Evolutionary conservation across 2,797 vertebrate genomes (phyloP).

Genomic region (Vultur gryphus): DNA sequence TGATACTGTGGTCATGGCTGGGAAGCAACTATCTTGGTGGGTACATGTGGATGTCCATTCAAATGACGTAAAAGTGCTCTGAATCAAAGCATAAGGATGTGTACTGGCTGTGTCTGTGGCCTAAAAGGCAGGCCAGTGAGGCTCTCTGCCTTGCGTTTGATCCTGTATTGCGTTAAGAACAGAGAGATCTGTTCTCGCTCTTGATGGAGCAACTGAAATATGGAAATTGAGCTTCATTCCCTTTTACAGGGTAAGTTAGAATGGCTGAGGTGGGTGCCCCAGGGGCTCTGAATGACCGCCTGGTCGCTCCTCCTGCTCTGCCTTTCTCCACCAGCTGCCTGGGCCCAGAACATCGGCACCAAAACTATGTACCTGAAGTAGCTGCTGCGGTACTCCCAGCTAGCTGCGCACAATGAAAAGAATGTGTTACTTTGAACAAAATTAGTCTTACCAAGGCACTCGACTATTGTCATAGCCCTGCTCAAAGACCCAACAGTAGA

Average conservation of each 20-base stretch:
- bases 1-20: not conserved
- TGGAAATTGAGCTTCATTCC: not conserved
- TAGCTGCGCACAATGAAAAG: not conserved
- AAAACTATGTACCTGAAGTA: fast-evolving
- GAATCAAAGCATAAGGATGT: not conserved
- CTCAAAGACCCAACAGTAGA: not conserved
- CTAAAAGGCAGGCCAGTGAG: not conserved
- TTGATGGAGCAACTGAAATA: not conserved
- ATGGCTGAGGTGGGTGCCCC: not conserved
- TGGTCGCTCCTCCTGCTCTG: not conserved
- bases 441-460: not conserved
- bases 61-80: not conserved
- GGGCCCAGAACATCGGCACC: not conserved
- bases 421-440: not conserved
- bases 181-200: not conserved
- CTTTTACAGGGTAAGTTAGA: not conserved
- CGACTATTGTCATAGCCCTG: not conserved
- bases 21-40: not conserved
- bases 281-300: not conserved
- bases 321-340: not conserved
- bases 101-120: not conserved
- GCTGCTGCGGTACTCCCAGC: not conserved
- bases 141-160: not conserved
- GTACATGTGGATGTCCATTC: not conserved
- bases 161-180: not conserved